phyloP scores from a whole-genome alignment of 2,113 vertebrate genomes.

The Vanacampus margaritifer region DNA sequence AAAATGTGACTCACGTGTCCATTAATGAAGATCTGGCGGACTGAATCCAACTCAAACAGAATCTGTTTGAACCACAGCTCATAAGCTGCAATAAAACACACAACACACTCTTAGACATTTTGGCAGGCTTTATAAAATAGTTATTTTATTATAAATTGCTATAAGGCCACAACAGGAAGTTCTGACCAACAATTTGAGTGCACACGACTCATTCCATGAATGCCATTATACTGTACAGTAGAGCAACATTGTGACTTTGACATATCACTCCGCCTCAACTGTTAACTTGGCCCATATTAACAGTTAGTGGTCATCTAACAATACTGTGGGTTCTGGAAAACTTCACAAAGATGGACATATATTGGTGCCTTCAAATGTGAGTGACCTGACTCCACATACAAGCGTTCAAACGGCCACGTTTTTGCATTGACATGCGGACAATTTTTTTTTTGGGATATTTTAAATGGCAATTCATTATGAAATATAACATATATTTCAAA shows the following conservation, averaged over 20 bases:
- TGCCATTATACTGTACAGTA: background rate
- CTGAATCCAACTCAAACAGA: constrained; percentile 93
- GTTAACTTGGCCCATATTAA: no score
- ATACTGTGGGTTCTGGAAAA: no score
- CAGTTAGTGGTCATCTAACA: no score
- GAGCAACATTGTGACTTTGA: no score
- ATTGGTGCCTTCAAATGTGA: no score
- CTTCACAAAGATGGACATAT: no score
- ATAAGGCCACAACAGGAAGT: background rate
- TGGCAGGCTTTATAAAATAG: background rate
- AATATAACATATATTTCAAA: background rate
- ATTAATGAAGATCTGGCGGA: constrained; percentile 88
- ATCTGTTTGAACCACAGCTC: constrained; percentile 99
- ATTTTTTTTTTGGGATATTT: background rate
- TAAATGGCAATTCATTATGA: background rate
- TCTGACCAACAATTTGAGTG: background rate
- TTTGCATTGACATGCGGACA: no score
- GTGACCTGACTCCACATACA: no score
- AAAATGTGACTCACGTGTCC: constrained; percentile 81
- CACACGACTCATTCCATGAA: background rate
- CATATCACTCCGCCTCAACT: no score
- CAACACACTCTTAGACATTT: background rate
- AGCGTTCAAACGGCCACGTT: no score
- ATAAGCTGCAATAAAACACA: constrained; percentile 75
- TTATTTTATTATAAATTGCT: no score